Percentiles rank a stretch among this genome's conserved stretches.
Conservation (phyloP, 2,797 vertebrate species). For the Anabas testudineus region DNA sequence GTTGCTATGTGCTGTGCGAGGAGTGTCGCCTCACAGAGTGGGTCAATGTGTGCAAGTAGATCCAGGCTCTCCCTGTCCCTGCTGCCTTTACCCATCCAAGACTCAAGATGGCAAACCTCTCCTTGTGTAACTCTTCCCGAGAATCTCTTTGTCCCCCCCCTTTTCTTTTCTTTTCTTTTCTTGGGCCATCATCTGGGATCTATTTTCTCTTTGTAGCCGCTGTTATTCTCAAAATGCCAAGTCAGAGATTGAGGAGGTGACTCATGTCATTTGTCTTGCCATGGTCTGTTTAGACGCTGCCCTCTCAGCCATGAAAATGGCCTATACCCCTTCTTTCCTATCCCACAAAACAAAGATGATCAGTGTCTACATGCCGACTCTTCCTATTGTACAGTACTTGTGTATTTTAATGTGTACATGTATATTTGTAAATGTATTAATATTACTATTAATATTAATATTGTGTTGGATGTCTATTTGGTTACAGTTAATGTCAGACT, state of each 20-base stretch:
- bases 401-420: constrained; percentile 72
- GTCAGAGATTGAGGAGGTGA: constrained; percentile 85
- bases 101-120: constrained; percentile 70
- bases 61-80: background rate
- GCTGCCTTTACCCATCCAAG: constrained; percentile 51
- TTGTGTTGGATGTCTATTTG: constrained; percentile 50
- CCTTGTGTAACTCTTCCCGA: constrained; percentile 75
- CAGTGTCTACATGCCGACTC: constrained; percentile 49
- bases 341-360: constrained; percentile 62
- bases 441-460: constrained; percentile 75
- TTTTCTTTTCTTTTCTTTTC: constrained; percentile 50
- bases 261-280: constrained; percentile 84
- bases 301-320: constrained; percentile 78
- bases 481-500: constrained; percentile 51
- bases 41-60: constrained; percentile 91
- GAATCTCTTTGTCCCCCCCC: constrained; percentile 64
- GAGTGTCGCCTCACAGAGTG: constrained; percentile 93
- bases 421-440: constrained; percentile 81
- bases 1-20: constrained; percentile 95
- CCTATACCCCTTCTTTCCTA: constrained; percentile 62
- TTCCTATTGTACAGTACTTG: constrained; percentile 70
- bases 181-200: constrained; percentile 83
- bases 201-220: constrained; percentile 84
- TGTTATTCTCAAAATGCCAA: constrained; percentile 87
- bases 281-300: constrained; percentile 77